Base-by-base conservation (phyloP, 2,797 vertebrate genomes). In the Naso thynnoides region DNA sequence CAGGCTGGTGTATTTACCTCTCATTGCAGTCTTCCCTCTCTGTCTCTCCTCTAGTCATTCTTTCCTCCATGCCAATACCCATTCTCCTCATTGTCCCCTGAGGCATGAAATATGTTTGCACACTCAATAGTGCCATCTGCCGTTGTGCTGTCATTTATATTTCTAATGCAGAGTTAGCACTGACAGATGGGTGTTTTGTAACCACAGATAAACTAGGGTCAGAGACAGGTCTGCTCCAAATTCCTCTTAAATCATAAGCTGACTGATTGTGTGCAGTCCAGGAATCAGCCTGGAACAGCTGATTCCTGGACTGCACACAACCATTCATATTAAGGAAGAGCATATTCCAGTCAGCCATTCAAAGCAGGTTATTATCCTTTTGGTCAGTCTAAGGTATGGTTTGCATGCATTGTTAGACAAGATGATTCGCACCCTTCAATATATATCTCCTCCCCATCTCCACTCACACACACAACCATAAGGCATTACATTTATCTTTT, bases 51-150 rank as follows among this genome's bases (percentile, higher is more conserved):
- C 42, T 13, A 14, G n/a, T 66, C 21, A 45, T 65, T 64, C 26
- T 69, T 39, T 58, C 39, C 29, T 26, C 2, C 39, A 9, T 70
- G 65, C 65, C 56, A 21, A 10, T 26, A 71, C 26, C 44, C 38
- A 0, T 45, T 54, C 41, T 65, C 66, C 58, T 76, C 53, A 23
- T 15, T 21, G 1, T 29, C 53, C 48, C 52, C 21, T 16, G 16
- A 57, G 63, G 41, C 27, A 31, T 56, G 38, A 65, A 70, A 65
- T 55, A 39, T n/a, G 27, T 54, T 74, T 76, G 38, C 55, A 42
- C 39, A 29, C 83, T 70, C 84, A 79, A 70, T 19, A 63, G 80
- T 79, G 84, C 88, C 87, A 88, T 81, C 89, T 91, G 79, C 87
- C 78, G 82, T 73, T 50, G 45, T 14, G 53, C 50, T 42, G 65